These are phyloP conservation scores for Leptestheria dahalacensis DNA, from an alignment of 1,140 invertebrate genomes.

Conservation along the genomic window DNA sequence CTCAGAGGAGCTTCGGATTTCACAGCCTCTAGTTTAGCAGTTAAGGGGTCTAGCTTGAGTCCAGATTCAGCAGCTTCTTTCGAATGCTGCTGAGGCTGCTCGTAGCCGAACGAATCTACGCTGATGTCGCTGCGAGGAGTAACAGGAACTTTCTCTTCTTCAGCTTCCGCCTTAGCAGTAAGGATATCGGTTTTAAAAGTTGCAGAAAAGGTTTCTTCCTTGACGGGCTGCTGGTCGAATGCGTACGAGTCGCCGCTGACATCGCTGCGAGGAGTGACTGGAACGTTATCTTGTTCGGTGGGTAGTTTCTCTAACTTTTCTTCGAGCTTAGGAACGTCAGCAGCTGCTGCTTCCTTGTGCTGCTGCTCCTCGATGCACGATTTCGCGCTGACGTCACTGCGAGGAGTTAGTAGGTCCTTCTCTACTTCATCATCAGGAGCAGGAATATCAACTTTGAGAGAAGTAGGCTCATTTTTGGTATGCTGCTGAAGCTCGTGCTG, in stretches of 20 bases:
- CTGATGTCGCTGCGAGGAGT: slow-evolving; percentile 5
- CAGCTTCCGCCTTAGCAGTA: neutral
- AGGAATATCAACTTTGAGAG: too few species aligned
- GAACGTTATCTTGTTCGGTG: neutral
- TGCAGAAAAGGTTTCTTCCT: neutral
- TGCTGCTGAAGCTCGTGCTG: neutral
- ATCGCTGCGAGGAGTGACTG: neutral
- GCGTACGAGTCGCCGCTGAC: neutral
- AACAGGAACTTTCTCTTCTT: neutral
- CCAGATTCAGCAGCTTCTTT: neutral
- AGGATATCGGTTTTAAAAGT: neutral
- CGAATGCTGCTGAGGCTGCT: slow-evolving; percentile 7
- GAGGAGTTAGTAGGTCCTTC: neutral
- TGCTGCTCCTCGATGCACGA: neutral
- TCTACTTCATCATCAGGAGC: neutral
- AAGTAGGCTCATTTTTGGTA: neutral
- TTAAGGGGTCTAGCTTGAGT: neutral
- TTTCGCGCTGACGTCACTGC: neutral
- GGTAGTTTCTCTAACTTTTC: neutral
- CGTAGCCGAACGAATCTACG: slow-evolving; percentile 10
- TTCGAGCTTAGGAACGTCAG: neutral
- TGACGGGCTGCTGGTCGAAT: neutral
- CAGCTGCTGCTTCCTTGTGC: neutral
- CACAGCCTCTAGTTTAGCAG: neutral
- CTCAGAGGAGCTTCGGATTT: neutral